phyloP scores from a whole-genome alignment of 2,797 vertebrate genomes.

The Gadopsis marmoratus region DNA sequence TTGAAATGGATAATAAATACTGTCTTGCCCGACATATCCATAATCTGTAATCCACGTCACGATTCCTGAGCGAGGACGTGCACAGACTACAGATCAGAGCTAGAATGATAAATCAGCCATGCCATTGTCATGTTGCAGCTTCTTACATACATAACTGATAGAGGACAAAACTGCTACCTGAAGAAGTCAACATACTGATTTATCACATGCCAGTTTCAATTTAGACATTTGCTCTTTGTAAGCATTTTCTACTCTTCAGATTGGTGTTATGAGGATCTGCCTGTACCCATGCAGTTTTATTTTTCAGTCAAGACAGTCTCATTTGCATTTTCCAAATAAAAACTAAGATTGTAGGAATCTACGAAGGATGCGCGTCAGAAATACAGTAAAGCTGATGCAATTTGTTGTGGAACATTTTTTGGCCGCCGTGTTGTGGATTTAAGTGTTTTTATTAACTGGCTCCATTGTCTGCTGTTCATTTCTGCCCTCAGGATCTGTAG shows the following conservation, averaged over 20 bases:
- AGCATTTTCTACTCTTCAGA: not conserved
- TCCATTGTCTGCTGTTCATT: not conserved
- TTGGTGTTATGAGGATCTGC: not conserved
- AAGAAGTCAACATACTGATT: not conserved
- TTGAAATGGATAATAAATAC: slow-evolving; percentile 36
- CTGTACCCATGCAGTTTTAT: not conserved
- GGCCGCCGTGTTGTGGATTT: not conserved
- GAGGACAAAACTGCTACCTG: not conserved
- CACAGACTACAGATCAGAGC: slow-evolving; percentile 13
- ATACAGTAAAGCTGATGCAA: not conserved
- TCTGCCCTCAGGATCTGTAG: not conserved
- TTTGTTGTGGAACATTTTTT: not conserved
- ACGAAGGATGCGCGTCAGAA: not conserved
- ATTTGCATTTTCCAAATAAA: slow-evolving; percentile 23
- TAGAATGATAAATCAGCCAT: not conserved
- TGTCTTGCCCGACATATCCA: slow-evolving; percentile 24
- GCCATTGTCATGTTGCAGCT: not conserved
- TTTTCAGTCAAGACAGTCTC: slow-evolving; percentile 5
- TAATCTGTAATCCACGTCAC: slow-evolving; percentile 29
- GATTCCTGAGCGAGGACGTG: slow-evolving; percentile 11
- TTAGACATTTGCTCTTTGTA: not conserved
- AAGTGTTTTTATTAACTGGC: not conserved
- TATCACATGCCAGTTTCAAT: not conserved
- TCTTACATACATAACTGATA: not conserved
- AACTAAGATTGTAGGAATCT: not conserved